Percentiles rank a stretch among this genome's conserved stretches.
Conservation (phyloP, 2,888 invertebrate species). For the Aphodius sticticus region DNA sequence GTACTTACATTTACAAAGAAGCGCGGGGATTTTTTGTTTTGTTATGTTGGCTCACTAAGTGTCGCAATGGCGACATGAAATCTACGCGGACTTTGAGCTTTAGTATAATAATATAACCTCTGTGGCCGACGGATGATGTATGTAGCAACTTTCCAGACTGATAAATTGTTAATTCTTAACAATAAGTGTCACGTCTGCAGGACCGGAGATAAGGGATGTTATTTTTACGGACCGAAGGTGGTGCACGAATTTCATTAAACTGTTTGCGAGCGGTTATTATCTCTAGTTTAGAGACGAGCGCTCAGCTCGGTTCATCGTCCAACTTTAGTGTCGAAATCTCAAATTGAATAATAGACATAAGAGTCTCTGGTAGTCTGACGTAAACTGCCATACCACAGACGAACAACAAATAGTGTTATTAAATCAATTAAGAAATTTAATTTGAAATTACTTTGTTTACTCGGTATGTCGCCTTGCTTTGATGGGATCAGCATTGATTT, state of each 20-base stretch:
- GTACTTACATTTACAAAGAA: neutral
- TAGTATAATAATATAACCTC: neutral
- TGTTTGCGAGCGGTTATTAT: neutral
- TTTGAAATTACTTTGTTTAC: too few relatives aligned
- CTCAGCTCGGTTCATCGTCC: conserved; percentile 40
- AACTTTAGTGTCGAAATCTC: conserved; percentile 42
- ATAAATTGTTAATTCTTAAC: neutral
- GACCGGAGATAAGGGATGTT: too few relatives aligned
- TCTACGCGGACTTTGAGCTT: neutral
- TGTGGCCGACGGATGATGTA: neutral
- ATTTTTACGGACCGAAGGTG: too few relatives aligned
- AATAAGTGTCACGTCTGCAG: too few relatives aligned
- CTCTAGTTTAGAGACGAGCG: neutral
- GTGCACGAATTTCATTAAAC: neutral
- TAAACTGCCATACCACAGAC: conserved; percentile 31
- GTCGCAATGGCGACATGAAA: neutral
- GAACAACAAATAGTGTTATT: conserved; percentile 15
- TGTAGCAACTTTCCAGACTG: neutral
- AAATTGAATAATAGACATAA: conserved; percentile 51
- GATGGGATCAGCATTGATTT: too few relatives aligned
- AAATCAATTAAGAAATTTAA: neutral
- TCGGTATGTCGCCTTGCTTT: too few relatives aligned
- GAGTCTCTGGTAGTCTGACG: neutral
- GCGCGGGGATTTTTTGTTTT: neutral
- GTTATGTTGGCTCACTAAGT: neutral